These are phyloP conservation scores for Alsophila aescularia DNA, from an alignment of 2,888 invertebrate species.

Conservation along the genomic window DNA sequence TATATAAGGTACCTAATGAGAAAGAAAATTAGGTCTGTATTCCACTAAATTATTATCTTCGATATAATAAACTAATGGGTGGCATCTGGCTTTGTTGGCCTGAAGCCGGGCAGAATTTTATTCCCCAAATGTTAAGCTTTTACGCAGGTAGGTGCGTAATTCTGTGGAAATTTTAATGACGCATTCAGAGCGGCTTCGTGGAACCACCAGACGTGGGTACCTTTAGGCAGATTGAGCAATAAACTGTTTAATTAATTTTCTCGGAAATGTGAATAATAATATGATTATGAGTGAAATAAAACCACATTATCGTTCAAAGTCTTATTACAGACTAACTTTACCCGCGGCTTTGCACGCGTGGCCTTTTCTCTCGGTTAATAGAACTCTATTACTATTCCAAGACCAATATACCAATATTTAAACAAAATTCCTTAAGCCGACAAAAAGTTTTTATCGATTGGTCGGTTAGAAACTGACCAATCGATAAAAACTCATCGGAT, in stretches of 20 bases:
- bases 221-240: slow-evolving; percentile 1
- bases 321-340: too few relatives aligned
- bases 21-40: not conserved
- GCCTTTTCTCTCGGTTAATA: too few relatives aligned
- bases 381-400: too few relatives aligned
- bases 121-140: slow-evolving; percentile 34
- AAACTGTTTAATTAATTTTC: slow-evolving; percentile 4
- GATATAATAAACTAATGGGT: slow-evolving; percentile 37
- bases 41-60: slow-evolving; percentile 4
- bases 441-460: too few relatives aligned
- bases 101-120: slow-evolving; percentile 27
- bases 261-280: not conserved
- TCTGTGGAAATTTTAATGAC: slow-evolving; percentile 11
- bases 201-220: not conserved
- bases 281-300: not conserved
- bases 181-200: not conserved
- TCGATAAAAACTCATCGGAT: too few relatives aligned
- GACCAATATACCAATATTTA: too few relatives aligned
- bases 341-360: too few relatives aligned
- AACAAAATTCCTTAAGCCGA: too few relatives aligned
- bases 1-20: not conserved
- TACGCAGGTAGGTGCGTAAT: slow-evolving; percentile 34
- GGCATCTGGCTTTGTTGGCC: slow-evolving; percentile 51
- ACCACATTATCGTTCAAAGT: too few relatives aligned
- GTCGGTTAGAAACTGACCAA: too few relatives aligned